Evolutionary conservation across 2,113 vertebrate species (phyloP).

Genomic region (Lepus americanus): DNA sequence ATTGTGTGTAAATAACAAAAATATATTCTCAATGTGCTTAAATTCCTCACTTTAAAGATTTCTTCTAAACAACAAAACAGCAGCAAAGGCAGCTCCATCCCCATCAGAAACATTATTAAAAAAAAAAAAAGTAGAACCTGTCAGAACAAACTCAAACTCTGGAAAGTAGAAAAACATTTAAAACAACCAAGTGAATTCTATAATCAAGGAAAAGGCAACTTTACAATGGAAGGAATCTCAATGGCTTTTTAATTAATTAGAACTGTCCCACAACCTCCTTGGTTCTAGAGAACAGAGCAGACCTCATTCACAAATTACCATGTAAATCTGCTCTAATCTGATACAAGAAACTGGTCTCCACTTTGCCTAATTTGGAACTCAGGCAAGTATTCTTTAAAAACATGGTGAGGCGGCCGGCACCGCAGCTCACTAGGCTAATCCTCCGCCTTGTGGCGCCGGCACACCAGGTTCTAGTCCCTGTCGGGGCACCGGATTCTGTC

Average conservation of each 20-base stretch:
- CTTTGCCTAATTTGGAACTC: neutral
- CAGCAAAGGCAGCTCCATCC: neutral
- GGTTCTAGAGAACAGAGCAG: neutral
- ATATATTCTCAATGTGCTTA: neutral
- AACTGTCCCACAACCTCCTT: neutral
- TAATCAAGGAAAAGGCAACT: slow-evolving; percentile 21
- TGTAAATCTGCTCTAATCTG: neutral
- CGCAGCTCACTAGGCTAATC: no score
- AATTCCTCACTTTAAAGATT: neutral
- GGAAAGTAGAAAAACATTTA: neutral
- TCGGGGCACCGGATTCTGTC: no score
- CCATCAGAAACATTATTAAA: neutral
- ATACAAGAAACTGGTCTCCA: neutral
- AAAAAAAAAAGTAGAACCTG: neutral
- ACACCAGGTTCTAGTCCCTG: no score
- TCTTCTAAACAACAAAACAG: neutral
- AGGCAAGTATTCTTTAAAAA: neutral
- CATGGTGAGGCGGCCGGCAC: neutral
- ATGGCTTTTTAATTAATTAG: slow-evolving; percentile 29
- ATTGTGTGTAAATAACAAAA: neutral
- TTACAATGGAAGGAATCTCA: neutral
- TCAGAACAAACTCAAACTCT: neutral
- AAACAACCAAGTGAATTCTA: neutral
- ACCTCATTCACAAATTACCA: neutral
- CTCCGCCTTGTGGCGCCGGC: no score